Percentiles rank a stretch among this genome's conserved stretches.
These are phyloP conservation scores for Falco punctatus DNA, from an alignment of 2,113 vertebrate species.

Conservation along the genomic window DNA sequence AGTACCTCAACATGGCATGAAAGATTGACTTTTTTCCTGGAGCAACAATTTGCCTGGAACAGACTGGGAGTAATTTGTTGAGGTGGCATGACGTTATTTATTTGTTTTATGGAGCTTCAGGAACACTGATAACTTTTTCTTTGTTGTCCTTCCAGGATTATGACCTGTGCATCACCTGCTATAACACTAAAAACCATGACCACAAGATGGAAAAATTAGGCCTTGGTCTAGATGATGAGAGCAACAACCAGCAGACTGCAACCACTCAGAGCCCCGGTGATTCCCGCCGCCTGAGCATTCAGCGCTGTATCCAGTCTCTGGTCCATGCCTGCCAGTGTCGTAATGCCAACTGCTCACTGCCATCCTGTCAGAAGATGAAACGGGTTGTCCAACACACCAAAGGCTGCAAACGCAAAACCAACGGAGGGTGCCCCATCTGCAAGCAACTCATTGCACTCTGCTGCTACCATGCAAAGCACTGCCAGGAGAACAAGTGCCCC, in stretches of 20 bases:
- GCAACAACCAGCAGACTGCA: conserved; percentile 87
- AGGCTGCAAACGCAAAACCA: conserved; percentile 97
- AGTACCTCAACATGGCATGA: neutral
- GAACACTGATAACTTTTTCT: neutral
- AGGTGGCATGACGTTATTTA: neutral
- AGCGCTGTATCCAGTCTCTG: conserved; percentile 97
- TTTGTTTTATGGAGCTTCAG: neutral
- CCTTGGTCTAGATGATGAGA: conserved; percentile 94
- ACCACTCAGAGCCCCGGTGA: conserved; percentile 94
- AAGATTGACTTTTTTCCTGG: neutral
- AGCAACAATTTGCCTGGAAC: neutral
- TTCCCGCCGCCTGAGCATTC: conserved; percentile 94
- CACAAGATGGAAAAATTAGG: conserved; percentile 99
- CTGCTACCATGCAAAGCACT: conserved; percentile 98
- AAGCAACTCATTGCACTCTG: conserved; percentile 98
- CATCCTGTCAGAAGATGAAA: conserved; percentile 99
- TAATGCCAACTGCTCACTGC: conserved; percentile 96
- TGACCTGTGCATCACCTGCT: conserved; percentile 96
- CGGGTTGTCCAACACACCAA: conserved; percentile 96
- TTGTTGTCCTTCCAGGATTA: conserved; percentile 83
- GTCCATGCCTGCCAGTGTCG: conserved; percentile 98
- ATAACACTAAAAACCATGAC: conserved; percentile 95
- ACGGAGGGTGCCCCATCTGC: conserved; percentile 96
- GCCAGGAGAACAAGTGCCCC: conserved; percentile 98
- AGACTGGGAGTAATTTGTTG: neutral